Evolutionary conservation across 2,888 invertebrate genomes (phyloP).

Genomic region (Drosophila diplacantha): DNA sequence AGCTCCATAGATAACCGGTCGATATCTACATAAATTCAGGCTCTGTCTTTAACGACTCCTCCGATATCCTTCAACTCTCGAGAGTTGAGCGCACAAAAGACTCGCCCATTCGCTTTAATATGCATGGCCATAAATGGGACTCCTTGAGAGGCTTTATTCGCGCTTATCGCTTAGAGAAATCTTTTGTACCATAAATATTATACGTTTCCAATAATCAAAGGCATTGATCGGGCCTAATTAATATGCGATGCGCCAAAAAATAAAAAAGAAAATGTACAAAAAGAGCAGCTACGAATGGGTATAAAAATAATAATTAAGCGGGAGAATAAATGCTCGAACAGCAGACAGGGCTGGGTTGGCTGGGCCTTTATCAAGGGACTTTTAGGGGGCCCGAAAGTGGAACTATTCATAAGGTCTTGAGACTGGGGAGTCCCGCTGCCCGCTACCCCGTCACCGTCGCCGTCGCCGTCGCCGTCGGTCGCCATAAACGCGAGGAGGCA

Average conservation of each 20-base stretch:
- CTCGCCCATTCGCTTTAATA: conserved; percentile 23
- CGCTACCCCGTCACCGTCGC: neutral
- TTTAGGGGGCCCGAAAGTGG: conserved; percentile 26
- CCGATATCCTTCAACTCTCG: conserved; percentile 31
- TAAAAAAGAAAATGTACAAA: conserved; percentile 14
- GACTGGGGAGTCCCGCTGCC: conserved; percentile 1
- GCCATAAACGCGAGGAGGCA: conserved; percentile 38
- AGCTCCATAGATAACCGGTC: conserved; percentile 7
- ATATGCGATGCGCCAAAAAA: conserved; percentile 53
- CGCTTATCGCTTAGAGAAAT: conserved; percentile 42
- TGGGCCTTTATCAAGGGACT: conserved; percentile 30
- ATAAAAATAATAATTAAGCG: conserved; percentile 59
- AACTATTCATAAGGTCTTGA: conserved; percentile 30
- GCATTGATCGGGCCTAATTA: conserved; percentile 58
- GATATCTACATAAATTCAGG: conserved; percentile 18
- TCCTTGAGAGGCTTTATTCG: conserved; percentile 21
- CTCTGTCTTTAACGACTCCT: conserved; percentile 24
- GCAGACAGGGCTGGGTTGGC: conserved; percentile 6
- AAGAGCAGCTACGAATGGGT: conserved; percentile 26
- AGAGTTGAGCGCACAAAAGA: conserved; percentile 18
- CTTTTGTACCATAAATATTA: conserved; percentile 48
- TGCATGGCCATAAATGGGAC: conserved; percentile 39
- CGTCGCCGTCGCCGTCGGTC: neutral
- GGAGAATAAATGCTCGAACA: conserved; percentile 31
- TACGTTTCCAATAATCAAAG: conserved; percentile 41